Conservation (phyloP, 2,797 vertebrate species). For the Hydrocynus forskahlii region DNA sequence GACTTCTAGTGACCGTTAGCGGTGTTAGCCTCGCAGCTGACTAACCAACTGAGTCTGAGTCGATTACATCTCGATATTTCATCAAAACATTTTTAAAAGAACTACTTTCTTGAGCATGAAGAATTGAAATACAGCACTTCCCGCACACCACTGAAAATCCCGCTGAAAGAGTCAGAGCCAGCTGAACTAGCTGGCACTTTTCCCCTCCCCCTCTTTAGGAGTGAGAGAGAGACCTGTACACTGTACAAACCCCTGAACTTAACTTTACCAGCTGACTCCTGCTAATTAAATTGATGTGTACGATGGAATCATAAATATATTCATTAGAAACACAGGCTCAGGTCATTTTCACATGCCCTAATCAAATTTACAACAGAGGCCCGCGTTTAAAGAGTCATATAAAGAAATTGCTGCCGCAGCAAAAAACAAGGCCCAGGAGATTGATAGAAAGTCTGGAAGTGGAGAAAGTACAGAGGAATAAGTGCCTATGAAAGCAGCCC, state of each 20-base stretch:
- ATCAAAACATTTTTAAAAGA: too few relatives aligned
- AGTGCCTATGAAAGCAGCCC: constrained; percentile 59
- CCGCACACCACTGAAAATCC: background rate
- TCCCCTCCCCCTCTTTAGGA: background rate
- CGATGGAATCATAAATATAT: constrained; percentile 65
- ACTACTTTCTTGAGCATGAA: too few relatives aligned
- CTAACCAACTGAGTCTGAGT: too few relatives aligned
- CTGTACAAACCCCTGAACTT: constrained; percentile 16
- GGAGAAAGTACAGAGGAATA: constrained; percentile 53
- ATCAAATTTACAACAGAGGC: constrained; percentile 70
- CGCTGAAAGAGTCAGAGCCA: background rate
- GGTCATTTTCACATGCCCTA: constrained; percentile 62
- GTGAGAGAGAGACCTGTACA: background rate
- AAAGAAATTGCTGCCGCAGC: constrained; percentile 60
- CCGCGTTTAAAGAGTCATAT: constrained; percentile 69
- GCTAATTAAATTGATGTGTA: constrained; percentile 70
- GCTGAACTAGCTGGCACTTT: background rate
- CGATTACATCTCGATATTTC: too few relatives aligned
- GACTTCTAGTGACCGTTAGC: too few relatives aligned
- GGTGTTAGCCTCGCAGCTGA: too few relatives aligned
- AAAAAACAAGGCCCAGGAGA: constrained; percentile 82
- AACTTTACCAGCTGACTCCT: constrained; percentile 63
- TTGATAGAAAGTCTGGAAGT: constrained; percentile 81
- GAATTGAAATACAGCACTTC: background rate
- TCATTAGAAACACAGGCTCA: constrained; percentile 54